phyloP scores from a whole-genome alignment of 2,888 invertebrate genomes.

The Brenthis ino region DNA sequence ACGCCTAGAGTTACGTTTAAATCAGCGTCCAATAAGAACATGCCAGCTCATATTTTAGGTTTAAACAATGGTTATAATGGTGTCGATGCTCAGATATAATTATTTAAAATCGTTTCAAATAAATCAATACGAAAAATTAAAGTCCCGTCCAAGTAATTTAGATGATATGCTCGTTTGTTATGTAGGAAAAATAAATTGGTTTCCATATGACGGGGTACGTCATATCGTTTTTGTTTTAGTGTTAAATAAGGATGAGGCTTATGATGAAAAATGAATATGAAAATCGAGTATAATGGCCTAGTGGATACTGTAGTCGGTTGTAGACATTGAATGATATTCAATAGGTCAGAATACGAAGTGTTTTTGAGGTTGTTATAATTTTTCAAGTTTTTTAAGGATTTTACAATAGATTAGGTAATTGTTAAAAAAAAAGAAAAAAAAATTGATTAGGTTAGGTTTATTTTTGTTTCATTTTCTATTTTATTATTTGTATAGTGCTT shows the following conservation, averaged over 20 bases:
- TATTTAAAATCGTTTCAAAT: conserved; percentile 75
- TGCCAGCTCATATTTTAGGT: conserved; percentile 61
- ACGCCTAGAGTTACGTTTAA: conserved; percentile 72
- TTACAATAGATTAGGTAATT: too few species aligned
- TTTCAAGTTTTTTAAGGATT: too few species aligned
- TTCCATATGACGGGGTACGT: conserved; percentile 24
- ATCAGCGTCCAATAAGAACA: conserved; percentile 53
- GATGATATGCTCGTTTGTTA: conserved; percentile 68
- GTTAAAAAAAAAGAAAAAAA: too few species aligned
- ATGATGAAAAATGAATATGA: neutral
- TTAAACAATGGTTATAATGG: conserved; percentile 77
- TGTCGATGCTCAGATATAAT: conserved; percentile 73
- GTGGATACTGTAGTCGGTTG: too few species aligned
- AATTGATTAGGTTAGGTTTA: too few species aligned
- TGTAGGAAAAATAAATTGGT: conserved; percentile 37
- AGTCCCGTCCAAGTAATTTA: conserved; percentile 73
- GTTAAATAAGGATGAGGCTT: conserved; percentile 1
- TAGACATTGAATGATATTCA: too few species aligned
- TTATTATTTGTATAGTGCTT: too few species aligned
- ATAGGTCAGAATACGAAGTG: too few species aligned
- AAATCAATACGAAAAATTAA: conserved; percentile 78
- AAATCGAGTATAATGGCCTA: too few species aligned
- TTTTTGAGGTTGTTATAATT: too few species aligned
- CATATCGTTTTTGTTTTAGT: conserved; percentile 8
- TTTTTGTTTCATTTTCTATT: too few species aligned